These are phyloP conservation scores for Lordiphosa fenestrarum DNA, from an alignment of 2,888 invertebrate genomes.

Conservation along the genomic window DNA sequence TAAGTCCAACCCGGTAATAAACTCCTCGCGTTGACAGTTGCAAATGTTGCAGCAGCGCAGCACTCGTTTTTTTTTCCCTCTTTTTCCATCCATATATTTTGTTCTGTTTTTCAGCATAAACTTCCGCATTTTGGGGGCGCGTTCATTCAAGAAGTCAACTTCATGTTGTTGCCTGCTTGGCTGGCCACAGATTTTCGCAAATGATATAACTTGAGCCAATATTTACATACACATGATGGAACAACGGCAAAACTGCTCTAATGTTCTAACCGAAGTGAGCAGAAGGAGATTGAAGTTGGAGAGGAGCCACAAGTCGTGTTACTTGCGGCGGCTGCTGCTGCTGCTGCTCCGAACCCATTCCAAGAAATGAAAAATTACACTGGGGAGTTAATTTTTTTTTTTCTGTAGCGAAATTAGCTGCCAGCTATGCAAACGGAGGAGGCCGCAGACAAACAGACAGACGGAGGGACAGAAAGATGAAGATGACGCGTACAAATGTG, in stretches of 20 bases:
- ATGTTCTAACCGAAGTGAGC: constrained; percentile 49
- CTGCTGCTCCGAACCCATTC: constrained; percentile 50
- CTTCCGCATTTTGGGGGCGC: constrained; percentile 69
- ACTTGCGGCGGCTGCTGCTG: constrained; percentile 23
- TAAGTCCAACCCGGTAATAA: constrained; percentile 67
- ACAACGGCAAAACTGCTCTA: constrained; percentile 50
- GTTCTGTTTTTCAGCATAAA: constrained; percentile 48
- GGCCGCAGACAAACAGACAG: constrained; percentile 3
- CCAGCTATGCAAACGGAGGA: constrained; percentile 51
- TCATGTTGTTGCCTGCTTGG: constrained; percentile 56
- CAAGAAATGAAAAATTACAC: constrained; percentile 73
- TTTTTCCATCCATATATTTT: constrained; percentile 20
- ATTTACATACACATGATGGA: constrained; percentile 60
- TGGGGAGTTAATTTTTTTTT: constrained; percentile 65
- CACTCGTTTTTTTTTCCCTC: constrained; percentile 3
- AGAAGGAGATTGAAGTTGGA: constrained; percentile 3
- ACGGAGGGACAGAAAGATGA: constrained; percentile 25
- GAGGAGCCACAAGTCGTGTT: constrained; percentile 45
- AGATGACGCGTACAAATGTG: constrained; percentile 67
- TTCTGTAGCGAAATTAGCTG: constrained; percentile 62
- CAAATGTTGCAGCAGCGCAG: constrained; percentile 59
- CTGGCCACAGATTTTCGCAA: constrained; percentile 68
- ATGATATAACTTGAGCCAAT: constrained; percentile 69
- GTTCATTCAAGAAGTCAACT: constrained; percentile 30
- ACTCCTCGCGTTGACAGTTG: constrained; percentile 68